Percentiles rank a stretch among this genome's conserved stretches.
Conservation (phyloP, 2,797 vertebrate species). For the Intellagama lesueurii region DNA sequence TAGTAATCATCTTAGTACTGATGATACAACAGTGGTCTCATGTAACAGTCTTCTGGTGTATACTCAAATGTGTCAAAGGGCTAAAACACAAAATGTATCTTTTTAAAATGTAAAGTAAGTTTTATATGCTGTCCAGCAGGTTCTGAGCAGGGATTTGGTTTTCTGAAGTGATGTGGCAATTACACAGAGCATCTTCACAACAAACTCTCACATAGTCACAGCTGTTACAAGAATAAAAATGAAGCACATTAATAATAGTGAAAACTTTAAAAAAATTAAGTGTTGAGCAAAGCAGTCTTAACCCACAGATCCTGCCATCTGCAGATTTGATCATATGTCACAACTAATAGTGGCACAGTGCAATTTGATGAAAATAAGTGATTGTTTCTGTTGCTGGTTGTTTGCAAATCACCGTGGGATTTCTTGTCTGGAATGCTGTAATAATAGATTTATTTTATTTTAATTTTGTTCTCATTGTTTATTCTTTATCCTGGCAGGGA, state of each 20-base stretch:
- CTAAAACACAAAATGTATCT: neutral
- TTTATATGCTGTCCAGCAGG: neutral
- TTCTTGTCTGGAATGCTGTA: neutral
- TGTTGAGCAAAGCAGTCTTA: neutral
- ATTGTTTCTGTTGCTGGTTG: neutral
- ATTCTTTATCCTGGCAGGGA: slow-evolving; percentile 82
- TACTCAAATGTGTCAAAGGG: neutral
- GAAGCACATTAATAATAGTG: neutral
- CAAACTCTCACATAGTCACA: neutral
- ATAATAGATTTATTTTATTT: neutral
- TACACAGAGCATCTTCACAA: neutral
- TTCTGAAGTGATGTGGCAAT: neutral
- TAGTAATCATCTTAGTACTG: neutral
- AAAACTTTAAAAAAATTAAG: neutral
- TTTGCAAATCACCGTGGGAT: slow-evolving; percentile 37
- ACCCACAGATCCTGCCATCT: neutral
- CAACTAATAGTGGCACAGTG: slow-evolving; percentile 39
- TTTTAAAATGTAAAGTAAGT: neutral
- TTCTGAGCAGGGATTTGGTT: neutral
- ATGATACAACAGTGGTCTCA: neutral
- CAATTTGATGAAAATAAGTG: slow-evolving; percentile 32
- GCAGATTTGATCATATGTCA: neutral
- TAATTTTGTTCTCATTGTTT: slow-evolving; percentile 52
- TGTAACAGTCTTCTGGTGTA: neutral
- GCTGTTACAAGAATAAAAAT: neutral